phyloP scores from a whole-genome alignment of 2,113 vertebrate species.

The Perca fluviatilis region DNA sequence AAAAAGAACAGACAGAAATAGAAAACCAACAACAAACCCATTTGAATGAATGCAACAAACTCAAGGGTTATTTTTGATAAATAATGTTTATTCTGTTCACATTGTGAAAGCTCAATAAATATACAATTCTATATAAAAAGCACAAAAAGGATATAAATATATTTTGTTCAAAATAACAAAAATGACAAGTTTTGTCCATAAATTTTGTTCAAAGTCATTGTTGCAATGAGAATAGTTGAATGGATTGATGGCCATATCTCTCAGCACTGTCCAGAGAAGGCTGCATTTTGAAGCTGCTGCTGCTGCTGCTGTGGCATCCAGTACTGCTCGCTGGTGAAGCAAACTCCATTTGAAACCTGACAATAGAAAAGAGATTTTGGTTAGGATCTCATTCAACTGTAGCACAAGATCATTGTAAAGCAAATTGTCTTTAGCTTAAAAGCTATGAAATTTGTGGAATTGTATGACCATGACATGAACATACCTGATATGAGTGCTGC shows the following conservation, averaged over 20 bases:
- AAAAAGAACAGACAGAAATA: not conserved
- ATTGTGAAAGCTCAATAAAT: conserved; percentile 70
- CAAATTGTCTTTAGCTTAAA: not conserved
- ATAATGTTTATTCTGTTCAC: conserved; percentile 66
- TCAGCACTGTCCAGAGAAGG: conserved; percentile 64
- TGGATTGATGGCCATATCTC: not conserved
- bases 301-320: conserved; percentile 66
- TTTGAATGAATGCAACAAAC: not conserved
- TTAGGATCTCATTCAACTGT: conserved; percentile 11
- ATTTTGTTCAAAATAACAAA: conserved; percentile 68
- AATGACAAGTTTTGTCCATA: not conserved
- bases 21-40: not conserved
- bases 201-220: conserved; percentile 58
- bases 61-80: conserved; percentile 38
- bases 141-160: not conserved
- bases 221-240: conserved; percentile 64
- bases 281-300: conserved; percentile 26
- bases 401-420: not conserved
- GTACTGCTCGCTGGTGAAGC: conserved; percentile 44
- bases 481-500: conserved; percentile 66
- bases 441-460: not conserved
- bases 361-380: conserved; percentile 7
- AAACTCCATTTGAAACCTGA: conserved; percentile 59
- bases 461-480: not conserved
- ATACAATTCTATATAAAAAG: conserved; percentile 62